Conservation (phyloP, 1,140 invertebrate species). For the silkworm (Bombyx mori) region ASM3026992v2 NC_085135.1:5689001-5689500, state of each 20-base stretch:
- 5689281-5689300: conserved; percentile 35
- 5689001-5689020: too few species aligned
- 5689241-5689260: conserved; percentile 31
- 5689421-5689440: not conserved
- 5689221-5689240: conserved; percentile 22
- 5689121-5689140: conserved; percentile 10
- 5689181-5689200: too few species aligned
- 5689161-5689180: too few species aligned
- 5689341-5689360: conserved; percentile 42
- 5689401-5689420: not conserved
- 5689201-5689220: conserved; percentile 2
- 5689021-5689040: not conserved
- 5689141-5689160: too few species aligned
- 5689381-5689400: not conserved
- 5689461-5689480: not conserved
- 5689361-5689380: not conserved
- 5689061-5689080: not conserved
- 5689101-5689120: conserved; percentile 40
- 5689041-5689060: not conserved
- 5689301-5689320: conserved; percentile 30
- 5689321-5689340: conserved; percentile 19
- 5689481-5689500: conserved; percentile 30
- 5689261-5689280: conserved; percentile 36
- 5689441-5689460: too few species aligned
- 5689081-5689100: conserved; percentile 38